A percentile compares a stretch with the other conserved stretches of the same genome.
Evolutionary conservation across 2,888 invertebrate genomes (phyloP).

Genomic region (Drosophila peninsularis): DNA sequence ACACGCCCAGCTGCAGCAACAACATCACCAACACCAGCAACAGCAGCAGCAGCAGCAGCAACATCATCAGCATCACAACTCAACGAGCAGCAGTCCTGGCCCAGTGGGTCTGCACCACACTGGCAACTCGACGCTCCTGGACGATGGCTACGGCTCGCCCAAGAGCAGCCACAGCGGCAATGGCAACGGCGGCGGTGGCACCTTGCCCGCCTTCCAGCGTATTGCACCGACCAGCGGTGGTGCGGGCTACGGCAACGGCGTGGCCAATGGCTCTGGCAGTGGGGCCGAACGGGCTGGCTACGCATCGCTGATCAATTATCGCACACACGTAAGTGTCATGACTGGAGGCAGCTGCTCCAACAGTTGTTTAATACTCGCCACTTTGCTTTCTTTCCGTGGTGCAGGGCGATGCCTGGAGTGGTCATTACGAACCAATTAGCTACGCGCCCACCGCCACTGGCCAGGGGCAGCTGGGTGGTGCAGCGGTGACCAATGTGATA

Average conservation of each 20-base stretch:
- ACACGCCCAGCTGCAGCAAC: constrained; percentile 60
- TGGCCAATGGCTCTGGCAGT: constrained; percentile 64
- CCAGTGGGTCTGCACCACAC: constrained; percentile 60
- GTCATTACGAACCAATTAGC: constrained; percentile 82
- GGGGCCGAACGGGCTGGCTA: constrained; percentile 74
- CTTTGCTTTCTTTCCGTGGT: constrained; percentile 13
- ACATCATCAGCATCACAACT: constrained; percentile 69
- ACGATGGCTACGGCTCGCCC: constrained; percentile 83
- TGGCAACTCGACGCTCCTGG: constrained; percentile 57
- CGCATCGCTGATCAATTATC: constrained; percentile 81
- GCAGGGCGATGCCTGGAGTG: constrained; percentile 81
- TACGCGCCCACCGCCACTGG: constrained; percentile 72
- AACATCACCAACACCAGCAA: constrained; percentile 61
- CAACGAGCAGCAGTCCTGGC: constrained; percentile 65
- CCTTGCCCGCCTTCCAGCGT: constrained; percentile 83
- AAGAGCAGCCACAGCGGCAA: constrained; percentile 78
- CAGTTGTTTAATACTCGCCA: background rate
- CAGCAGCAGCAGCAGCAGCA: constrained; percentile 55
- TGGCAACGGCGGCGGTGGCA: constrained; percentile 73
- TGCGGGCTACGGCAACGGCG: constrained; percentile 61
- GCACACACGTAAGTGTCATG: constrained; percentile 79
- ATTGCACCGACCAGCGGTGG: constrained; percentile 68
- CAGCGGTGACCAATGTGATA: constrained; percentile 78
- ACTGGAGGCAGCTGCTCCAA: background rate
- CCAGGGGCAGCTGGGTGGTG: constrained; percentile 63